phyloP scores from a whole-genome alignment of 2,113 vertebrate species.

The Poecile atricapillus region DNA sequence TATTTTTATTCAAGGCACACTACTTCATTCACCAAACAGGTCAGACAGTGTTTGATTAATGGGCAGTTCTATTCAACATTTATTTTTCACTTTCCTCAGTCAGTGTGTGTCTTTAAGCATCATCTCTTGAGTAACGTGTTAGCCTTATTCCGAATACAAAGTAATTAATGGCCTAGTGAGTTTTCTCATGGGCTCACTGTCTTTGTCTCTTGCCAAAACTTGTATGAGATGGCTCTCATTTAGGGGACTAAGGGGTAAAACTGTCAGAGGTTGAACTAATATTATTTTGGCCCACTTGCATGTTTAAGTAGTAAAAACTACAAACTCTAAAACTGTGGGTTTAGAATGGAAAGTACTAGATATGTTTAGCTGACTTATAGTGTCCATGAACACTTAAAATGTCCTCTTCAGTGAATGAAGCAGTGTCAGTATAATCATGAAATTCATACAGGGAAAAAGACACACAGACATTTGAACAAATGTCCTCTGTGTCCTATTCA shows the following conservation, averaged over 20 bases:
- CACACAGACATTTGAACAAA: not conserved
- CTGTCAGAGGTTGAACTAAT: not conserved
- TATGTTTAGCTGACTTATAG: not conserved
- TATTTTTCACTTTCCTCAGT: not conserved
- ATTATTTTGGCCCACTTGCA: not conserved
- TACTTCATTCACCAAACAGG: not conserved
- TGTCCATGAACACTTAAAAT: not conserved
- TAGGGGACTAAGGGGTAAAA: not conserved
- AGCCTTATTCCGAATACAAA: not conserved
- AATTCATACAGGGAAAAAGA: not conserved
- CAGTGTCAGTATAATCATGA: not conserved
- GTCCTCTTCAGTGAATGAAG: not conserved
- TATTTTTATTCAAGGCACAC: not conserved
- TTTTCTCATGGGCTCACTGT: not conserved
- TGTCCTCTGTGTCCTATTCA: not conserved
- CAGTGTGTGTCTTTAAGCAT: not conserved
- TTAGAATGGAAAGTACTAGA: not conserved
- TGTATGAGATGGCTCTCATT: not conserved
- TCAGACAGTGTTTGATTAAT: not conserved
- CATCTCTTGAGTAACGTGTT: not conserved
- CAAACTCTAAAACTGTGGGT: not conserved
- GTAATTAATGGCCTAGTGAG: not conserved
- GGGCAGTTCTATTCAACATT: not conserved
- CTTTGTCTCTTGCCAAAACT: not conserved
- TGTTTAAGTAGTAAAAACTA: not conserved